Conservation (phyloP, 2,113 vertebrate species). For the Apaloderma vittatum region DNA sequence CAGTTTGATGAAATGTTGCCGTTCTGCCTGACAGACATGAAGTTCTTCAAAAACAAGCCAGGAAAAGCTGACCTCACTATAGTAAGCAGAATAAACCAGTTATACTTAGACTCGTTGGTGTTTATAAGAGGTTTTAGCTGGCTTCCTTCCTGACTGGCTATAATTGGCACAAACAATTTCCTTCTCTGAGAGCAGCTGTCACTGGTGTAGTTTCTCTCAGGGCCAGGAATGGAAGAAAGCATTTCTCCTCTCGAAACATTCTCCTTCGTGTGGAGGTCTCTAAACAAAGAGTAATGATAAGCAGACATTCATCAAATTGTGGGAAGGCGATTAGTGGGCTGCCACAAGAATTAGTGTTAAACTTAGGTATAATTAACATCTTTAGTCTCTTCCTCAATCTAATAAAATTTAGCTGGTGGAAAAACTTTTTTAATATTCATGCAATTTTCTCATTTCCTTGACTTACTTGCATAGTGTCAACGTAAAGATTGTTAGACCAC, state of each 20-base stretch:
- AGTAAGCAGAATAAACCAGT: conserved; percentile 69
- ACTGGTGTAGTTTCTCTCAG: conserved; percentile 26
- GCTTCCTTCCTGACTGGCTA: conserved; percentile 60
- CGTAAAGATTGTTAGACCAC: not conserved
- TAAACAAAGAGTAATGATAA: conserved; percentile 57
- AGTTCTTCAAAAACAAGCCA: conserved; percentile 19
- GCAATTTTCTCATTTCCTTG: not conserved
- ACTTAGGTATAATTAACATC: conserved; percentile 13
- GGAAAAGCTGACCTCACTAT: conserved; percentile 47
- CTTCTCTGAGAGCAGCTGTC: conserved; percentile 52
- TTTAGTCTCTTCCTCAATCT: conserved; percentile 16
- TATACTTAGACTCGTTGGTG: conserved; percentile 54
- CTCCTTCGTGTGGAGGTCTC: not conserved
- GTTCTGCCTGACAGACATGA: not conserved
- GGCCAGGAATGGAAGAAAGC: conserved; percentile 47
- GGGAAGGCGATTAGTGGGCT: conserved; percentile 22
- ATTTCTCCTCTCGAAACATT: not conserved
- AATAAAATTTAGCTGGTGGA: conserved; percentile 19
- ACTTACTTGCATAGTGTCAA: not conserved
- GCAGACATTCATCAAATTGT: conserved; percentile 6
- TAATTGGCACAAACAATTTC: conserved; percentile 66
- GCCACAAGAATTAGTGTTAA: conserved; percentile 47
- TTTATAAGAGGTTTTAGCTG: conserved; percentile 69
- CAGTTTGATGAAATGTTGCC: not conserved
- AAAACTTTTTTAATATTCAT: not conserved